These are phyloP conservation scores for Cavia aperea DNA, from an alignment of 2,113 vertebrate genomes.

Conservation along the genomic window DNA sequence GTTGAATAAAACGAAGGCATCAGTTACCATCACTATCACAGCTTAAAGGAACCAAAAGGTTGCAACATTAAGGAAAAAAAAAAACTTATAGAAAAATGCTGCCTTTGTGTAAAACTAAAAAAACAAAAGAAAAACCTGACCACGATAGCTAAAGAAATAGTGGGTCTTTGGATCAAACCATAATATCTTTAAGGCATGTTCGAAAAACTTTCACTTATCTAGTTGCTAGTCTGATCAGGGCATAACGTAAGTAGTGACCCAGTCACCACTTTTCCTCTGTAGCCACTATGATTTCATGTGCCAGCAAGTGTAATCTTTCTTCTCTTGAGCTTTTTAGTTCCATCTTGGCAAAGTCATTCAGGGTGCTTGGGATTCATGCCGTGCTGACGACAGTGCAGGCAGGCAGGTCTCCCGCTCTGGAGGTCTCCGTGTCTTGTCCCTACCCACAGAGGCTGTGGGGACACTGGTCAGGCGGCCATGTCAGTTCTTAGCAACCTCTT, in stretches of 20 bases:
- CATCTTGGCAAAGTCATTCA: slow-evolving; percentile 61
- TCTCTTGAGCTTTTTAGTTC: slow-evolving; percentile 55
- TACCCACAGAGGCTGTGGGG: neutral
- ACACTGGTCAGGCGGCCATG: slow-evolving; percentile 22
- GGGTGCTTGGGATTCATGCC: slow-evolving; percentile 61
- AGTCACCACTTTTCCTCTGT: slow-evolving; percentile 45
- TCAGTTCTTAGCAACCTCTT: slow-evolving; percentile 28
- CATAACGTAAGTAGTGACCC: slow-evolving; percentile 62
- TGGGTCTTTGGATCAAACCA: slow-evolving; percentile 84
- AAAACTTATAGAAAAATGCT: slow-evolving; percentile 49
- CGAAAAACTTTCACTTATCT: slow-evolving; percentile 71
- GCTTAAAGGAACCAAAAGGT: slow-evolving; percentile 71
- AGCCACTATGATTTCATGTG: neutral
- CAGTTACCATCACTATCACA: slow-evolving; percentile 71
- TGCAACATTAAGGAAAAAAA: slow-evolving; percentile 53
- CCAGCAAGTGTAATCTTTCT: slow-evolving; percentile 32
- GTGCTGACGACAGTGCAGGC: slow-evolving; percentile 58
- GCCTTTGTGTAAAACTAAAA: slow-evolving; percentile 70
- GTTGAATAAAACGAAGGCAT: slow-evolving; percentile 65
- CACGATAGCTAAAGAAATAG: slow-evolving; percentile 74
- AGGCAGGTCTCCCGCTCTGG: neutral
- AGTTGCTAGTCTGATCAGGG: slow-evolving; percentile 72
- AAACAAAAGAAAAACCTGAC: slow-evolving; percentile 61
- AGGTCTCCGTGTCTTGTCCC: neutral
- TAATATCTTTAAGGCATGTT: slow-evolving; percentile 83